Percentiles rank a stretch among this genome's conserved stretches.
Conservation (phyloP, 2,797 vertebrate genomes). For the Rhinatrema bivittatum region DNA sequence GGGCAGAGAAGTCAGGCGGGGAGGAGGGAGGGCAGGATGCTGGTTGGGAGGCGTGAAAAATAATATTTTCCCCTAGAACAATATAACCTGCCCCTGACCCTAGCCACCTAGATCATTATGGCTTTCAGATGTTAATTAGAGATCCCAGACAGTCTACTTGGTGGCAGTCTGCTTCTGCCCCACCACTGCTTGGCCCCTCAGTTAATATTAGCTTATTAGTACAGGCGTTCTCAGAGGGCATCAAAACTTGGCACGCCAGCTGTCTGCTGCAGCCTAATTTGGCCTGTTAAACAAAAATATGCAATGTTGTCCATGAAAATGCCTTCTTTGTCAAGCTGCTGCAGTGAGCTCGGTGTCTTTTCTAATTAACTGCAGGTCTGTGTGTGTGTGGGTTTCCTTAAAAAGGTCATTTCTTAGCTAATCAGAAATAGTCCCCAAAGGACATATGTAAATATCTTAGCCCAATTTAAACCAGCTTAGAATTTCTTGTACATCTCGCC, state of each 20-base stretch:
- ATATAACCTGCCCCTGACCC: slow-evolving; percentile 35
- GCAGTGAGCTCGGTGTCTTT: slow-evolving; percentile 25
- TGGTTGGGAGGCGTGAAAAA: too few species aligned
- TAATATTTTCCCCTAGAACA: background rate
- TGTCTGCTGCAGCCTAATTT: slow-evolving; percentile 35
- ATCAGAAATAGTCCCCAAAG: slow-evolving; percentile 37
- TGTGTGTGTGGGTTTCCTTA: slow-evolving; percentile 40
- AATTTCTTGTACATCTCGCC: slow-evolving; percentile 30
- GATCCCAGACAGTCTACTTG: slow-evolving; percentile 33
- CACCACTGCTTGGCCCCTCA: slow-evolving; percentile 10
- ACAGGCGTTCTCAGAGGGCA: slow-evolving; percentile 30
- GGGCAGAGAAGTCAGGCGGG: too few species aligned
- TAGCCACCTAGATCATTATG: slow-evolving; percentile 32
- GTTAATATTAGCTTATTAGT: slow-evolving; percentile 23
- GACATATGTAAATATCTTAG: slow-evolving; percentile 36
- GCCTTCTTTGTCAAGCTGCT: slow-evolving; percentile 30
- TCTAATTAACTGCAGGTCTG: slow-evolving; percentile 42
- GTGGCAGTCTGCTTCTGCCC: slow-evolving; percentile 30
- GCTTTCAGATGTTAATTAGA: slow-evolving; percentile 40
- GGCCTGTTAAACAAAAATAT: slow-evolving; percentile 31
- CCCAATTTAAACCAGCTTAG: slow-evolving; percentile 34
- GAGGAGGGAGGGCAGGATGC: too few species aligned
- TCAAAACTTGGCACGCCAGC: slow-evolving; percentile 28
- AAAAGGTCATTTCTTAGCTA: slow-evolving; percentile 39
- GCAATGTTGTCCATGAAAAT: slow-evolving; percentile 31